Evolutionary conservation across 2,797 vertebrate species (phyloP).

Genomic region (Pipistrellus nathusii): DNA sequence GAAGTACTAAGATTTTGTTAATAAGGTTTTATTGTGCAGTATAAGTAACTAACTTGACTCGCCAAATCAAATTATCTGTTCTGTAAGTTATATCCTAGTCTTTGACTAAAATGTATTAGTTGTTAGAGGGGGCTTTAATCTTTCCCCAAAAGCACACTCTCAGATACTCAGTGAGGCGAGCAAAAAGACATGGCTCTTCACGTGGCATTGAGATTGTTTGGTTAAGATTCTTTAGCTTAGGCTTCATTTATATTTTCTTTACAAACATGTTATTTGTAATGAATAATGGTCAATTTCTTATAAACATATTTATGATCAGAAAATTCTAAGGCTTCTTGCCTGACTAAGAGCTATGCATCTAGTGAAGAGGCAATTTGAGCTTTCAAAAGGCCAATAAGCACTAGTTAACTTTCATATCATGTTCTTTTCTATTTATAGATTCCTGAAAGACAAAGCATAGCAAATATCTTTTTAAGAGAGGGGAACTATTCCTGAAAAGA

Average conservation of each 20-base stretch:
- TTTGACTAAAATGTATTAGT: constrained; percentile 27
- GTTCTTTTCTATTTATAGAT: neutral
- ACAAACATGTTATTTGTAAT: constrained; percentile 29
- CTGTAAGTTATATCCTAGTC: neutral
- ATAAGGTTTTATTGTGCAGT: constrained; percentile 22
- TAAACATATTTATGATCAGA: constrained; percentile 30
- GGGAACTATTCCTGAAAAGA: constrained; percentile 36
- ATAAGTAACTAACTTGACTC: constrained; percentile 14
- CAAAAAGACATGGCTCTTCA: constrained; percentile 34
- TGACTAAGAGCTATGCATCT: neutral
- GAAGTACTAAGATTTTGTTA: constrained; percentile 40
- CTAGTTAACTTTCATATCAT: neutral
- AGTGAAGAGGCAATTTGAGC: neutral
- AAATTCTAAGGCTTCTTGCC: neutral
- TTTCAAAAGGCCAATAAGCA: neutral
- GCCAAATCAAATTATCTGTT: neutral
- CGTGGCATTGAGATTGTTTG: neutral
- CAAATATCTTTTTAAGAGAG: constrained; percentile 41
- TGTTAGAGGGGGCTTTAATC: neutral
- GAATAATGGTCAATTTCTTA: neutral
- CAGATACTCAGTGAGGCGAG: neutral
- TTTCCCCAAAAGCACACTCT: neutral
- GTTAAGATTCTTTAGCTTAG: constrained; percentile 47
- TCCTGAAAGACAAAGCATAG: constrained; percentile 11
- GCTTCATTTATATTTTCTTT: constrained; percentile 49